Percentiles rank a stretch among this genome's conserved stretches.
Conservation (phyloP, 2,113 vertebrate genomes). For the Campylomormyrus tamandua region DNA sequence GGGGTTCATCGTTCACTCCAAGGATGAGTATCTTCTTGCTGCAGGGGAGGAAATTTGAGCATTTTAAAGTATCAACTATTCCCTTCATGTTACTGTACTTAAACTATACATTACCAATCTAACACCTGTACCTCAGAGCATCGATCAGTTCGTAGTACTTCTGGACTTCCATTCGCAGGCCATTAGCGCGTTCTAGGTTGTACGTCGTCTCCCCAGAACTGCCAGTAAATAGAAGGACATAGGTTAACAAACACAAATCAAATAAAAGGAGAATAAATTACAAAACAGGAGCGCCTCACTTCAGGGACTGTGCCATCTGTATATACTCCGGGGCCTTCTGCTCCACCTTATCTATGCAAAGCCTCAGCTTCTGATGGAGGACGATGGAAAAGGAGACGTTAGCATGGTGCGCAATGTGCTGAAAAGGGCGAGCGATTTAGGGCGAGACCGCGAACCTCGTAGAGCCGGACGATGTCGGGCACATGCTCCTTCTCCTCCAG, state of each 20-base stretch:
- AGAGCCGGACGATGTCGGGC: constrained; percentile 81
- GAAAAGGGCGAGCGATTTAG: not conserved
- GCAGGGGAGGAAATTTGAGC: constrained; percentile 22
- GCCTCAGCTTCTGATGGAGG: constrained; percentile 75
- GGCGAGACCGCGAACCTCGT: constrained; percentile 64
- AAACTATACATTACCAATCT: not conserved
- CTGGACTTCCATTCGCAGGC: constrained; percentile 83
- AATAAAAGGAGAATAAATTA: not conserved
- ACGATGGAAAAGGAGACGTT: constrained; percentile 30
- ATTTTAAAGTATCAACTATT: not conserved
- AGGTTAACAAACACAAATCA: not conserved
- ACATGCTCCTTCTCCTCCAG: constrained; percentile 79
- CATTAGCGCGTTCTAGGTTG: constrained; percentile 73
- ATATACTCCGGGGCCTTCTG: constrained; percentile 89
- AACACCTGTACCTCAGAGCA: constrained; percentile 73
- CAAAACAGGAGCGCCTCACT: constrained; percentile 62
- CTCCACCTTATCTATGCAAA: constrained; percentile 90
- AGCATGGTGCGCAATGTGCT: constrained; percentile 5
- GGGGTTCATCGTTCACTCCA: constrained; percentile 75
- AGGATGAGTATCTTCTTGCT: constrained; percentile 95
- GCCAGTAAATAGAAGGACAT: not conserved
- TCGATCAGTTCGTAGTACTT: constrained; percentile 93
- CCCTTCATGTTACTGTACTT: not conserved
- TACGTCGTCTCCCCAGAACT: constrained; percentile 90
- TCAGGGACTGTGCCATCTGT: constrained; percentile 87